Base-by-base conservation (phyloP, 2,113 vertebrate species). In the Apaloderma vittatum region DNA sequence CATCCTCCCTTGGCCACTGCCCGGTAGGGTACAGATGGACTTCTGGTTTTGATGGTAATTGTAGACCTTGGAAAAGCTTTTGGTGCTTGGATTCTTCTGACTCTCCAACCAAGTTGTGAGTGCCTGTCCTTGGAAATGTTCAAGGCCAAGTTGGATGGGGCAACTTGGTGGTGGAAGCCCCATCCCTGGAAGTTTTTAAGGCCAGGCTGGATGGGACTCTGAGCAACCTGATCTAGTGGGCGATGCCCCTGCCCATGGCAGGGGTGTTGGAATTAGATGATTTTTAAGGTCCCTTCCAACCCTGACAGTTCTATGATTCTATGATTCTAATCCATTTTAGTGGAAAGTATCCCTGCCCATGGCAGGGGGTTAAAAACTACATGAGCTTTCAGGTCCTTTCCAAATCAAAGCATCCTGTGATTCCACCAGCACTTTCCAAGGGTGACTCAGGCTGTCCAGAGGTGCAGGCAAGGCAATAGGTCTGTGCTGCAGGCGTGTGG, bases 401-500 rank as follows among this genome's bases (percentile, higher is more conserved):
- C 55, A 81, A 62, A 3, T 9, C n/a, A 74, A 70, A 32, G 7
- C 4, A 23, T 66, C 58, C 52, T 57, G 2, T 52, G 59, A 52
- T 71, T 66, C 9, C 3, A 9, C 13, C 9, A 29, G 52, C 52
- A 63, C 9, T 82, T 24, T 1, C 1, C 54, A 59, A 62, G 22
- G 72, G 17, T 6, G 12, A 8, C 0, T 0, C 19, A 32, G 43
- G n/a, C 57, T 80, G 19, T 21, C 34, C 0, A 1, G 46, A 81
- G 36, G 17, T n/a, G 40, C n/a, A 48, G 36, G 12, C 0, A 3
- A 36, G 17, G 40, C 54, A 73, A 67, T 21, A 65, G 18, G 11
- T 85, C 57, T 95, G 52, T 0, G 0, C 68, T 81, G 55, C 68
- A 32, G 59, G 45, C 3, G 1, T 1, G 0, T 71, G 34, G 55